Evolutionary conservation across 2,888 invertebrate species (phyloP).

Genomic region (Dolomedes plantarius): DNA sequence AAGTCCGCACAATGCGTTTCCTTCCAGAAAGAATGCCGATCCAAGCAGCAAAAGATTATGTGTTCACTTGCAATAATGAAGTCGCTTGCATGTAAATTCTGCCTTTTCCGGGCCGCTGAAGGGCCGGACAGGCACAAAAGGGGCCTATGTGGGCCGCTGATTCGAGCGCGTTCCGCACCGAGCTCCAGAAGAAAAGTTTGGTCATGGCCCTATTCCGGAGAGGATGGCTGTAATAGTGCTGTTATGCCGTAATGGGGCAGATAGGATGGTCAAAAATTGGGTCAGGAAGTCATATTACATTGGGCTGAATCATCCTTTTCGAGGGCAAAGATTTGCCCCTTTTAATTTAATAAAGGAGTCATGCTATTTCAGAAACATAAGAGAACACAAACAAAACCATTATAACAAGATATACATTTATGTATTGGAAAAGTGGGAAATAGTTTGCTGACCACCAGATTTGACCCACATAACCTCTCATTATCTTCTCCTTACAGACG

Average conservation of each 20-base stretch:
- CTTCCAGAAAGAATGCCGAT: conserved; percentile 22
- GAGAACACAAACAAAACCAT: too few relatives aligned
- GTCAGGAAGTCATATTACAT: not conserved
- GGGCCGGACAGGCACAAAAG: conserved; percentile 52
- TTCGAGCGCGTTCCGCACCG: not conserved
- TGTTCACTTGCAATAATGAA: not conserved
- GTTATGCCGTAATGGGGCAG: not conserved
- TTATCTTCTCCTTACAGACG: too few relatives aligned
- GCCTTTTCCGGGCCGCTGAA: conserved; percentile 13
- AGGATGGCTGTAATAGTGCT: not conserved
- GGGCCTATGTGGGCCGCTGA: conserved; percentile 20
- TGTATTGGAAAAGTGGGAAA: too few relatives aligned
- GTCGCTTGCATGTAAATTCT: conserved; percentile 1
- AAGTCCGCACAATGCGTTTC: conserved; percentile 15
- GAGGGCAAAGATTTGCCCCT: too few relatives aligned
- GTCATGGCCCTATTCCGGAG: not conserved
- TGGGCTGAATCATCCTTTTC: not conserved
- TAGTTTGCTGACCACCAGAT: too few relatives aligned
- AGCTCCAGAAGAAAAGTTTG: not conserved
- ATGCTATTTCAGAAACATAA: too few relatives aligned
- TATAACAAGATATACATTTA: too few relatives aligned
- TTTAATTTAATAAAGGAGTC: too few relatives aligned
- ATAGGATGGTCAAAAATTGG: not conserved
- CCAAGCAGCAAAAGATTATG: not conserved
- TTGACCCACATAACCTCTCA: too few relatives aligned